These are phyloP conservation scores for Pitangus sulphuratus DNA, from an alignment of 2,797 vertebrate genomes.

Conservation along the genomic window DNA sequence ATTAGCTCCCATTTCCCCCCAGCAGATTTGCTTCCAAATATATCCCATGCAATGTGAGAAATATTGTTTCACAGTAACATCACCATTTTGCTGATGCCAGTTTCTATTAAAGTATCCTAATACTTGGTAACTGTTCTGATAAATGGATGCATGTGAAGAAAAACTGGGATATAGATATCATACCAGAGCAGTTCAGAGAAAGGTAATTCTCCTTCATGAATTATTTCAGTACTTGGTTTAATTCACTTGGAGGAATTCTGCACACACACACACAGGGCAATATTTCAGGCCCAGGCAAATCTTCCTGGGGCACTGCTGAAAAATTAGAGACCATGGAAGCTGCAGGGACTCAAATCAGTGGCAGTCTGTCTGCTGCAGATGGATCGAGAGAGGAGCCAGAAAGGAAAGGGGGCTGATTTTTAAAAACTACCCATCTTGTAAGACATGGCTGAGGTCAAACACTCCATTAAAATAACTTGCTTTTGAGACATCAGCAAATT, in stretches of 20 bases:
- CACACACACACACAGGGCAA: background rate
- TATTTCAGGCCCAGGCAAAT: background rate
- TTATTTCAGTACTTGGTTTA: background rate
- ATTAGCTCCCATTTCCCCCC: constrained; percentile 5
- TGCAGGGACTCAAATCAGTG: background rate
- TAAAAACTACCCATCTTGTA: background rate
- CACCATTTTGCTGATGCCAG: constrained; percentile 51
- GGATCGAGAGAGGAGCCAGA: background rate
- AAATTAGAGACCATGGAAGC: background rate
- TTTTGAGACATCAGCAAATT: background rate
- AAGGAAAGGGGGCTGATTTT: background rate
- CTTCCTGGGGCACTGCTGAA: background rate
- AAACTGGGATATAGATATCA: background rate
- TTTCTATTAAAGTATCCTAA: background rate
- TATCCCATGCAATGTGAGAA: background rate
- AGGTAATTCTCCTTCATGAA: background rate
- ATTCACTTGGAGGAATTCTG: background rate
- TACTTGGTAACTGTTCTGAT: background rate
- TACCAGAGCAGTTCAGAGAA: background rate
- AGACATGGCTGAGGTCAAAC: background rate
- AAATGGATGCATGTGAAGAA: background rate
- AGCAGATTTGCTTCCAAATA: constrained; percentile 46
- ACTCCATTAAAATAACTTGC: background rate
- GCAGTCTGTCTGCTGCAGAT: background rate
- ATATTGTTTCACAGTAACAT: constrained; percentile 7